A percentile compares a stretch with the other conserved stretches of the same genome.
Evolutionary conservation across 2,797 vertebrate species (phyloP).

Genomic region (Chiroxiphia lanceolata): DNA sequence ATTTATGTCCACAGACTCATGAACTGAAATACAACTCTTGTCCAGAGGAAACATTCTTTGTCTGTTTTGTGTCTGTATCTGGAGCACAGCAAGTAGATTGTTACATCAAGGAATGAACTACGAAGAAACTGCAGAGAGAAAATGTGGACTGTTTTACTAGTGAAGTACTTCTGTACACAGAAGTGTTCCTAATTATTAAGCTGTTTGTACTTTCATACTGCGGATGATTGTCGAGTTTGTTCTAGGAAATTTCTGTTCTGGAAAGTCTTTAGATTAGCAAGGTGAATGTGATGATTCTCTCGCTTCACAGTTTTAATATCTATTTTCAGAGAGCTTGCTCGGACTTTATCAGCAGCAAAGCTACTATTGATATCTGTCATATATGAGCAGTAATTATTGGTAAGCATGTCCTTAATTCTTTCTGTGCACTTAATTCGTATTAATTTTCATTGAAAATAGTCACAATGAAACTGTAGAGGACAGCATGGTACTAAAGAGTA

Average conservation of each 20-base stretch:
- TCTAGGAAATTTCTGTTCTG: background rate
- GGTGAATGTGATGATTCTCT: background rate
- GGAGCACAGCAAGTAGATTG: background rate
- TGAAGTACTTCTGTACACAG: background rate
- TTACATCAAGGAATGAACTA: background rate
- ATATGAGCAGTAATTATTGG: background rate
- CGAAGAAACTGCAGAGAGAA: background rate
- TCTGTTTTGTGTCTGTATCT: background rate
- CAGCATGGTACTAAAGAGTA: background rate
- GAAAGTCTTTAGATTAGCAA: background rate
- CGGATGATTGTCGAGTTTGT: background rate
- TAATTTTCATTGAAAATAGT: background rate
- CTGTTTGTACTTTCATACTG: background rate
- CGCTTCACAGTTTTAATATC: background rate
- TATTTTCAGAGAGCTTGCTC: background rate
- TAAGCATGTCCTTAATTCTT: background rate
- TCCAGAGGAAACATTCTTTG: background rate
- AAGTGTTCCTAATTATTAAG: background rate
- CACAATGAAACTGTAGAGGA: background rate
- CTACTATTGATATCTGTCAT: background rate
- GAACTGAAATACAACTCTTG: background rate
- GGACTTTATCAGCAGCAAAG: background rate
- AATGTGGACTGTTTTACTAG: background rate
- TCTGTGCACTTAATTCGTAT: background rate
- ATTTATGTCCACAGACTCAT: background rate